phyloP scores from a whole-genome alignment of 1,140 invertebrate species.

The Steinernema feltiae region DNA sequence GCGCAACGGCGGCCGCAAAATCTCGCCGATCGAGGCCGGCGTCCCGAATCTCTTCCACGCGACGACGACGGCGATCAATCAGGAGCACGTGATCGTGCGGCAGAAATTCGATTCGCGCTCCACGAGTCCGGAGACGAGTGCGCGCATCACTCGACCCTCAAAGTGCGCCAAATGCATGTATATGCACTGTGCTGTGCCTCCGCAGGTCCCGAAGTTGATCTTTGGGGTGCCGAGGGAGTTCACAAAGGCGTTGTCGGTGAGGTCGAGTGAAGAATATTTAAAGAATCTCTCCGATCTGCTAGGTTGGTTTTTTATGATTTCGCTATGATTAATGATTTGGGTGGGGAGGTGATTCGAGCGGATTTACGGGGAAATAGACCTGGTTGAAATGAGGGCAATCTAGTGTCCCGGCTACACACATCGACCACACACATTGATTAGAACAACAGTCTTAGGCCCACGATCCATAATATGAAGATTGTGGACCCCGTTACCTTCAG shows the following conservation, averaged over 20 bases:
- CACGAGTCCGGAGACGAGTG: background rate
- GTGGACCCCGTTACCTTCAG: too few relatives aligned
- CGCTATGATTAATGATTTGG: too few relatives aligned
- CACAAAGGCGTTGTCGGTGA: background rate
- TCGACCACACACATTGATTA: too few relatives aligned
- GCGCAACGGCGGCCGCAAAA: background rate
- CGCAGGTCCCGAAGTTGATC: background rate
- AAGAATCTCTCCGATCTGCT: background rate
- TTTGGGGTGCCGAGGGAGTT: background rate
- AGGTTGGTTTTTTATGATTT: slow-evolving; percentile 7
- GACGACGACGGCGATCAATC: background rate
- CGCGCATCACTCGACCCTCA: background rate
- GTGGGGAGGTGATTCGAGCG: too few relatives aligned
- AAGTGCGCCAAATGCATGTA: background rate
- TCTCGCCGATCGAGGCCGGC: background rate
- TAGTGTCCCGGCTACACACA: too few relatives aligned
- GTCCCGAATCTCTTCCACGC: background rate
- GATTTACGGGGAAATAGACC: too few relatives aligned
- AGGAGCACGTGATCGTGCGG: background rate
- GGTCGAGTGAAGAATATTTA: background rate
- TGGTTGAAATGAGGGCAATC: too few relatives aligned
- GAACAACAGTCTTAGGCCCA: too few relatives aligned
- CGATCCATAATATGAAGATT: too few relatives aligned
- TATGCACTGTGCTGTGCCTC: background rate
- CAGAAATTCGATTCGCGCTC: background rate